Evolutionary conservation across 2,113 vertebrate genomes (phyloP).

Genomic region (Nesoenas mayeri): DNA sequence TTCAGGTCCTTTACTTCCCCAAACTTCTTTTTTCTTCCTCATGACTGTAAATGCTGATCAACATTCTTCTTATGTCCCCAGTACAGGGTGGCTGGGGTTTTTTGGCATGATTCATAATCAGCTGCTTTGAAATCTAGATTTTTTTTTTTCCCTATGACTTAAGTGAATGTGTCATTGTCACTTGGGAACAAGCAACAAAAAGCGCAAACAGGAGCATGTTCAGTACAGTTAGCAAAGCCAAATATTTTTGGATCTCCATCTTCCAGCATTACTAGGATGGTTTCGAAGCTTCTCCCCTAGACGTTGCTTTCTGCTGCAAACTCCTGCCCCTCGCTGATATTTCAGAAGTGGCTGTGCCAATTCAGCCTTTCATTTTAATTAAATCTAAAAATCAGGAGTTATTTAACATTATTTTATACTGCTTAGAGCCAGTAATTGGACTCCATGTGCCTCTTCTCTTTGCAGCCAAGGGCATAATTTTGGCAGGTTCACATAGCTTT

Average conservation of each 20-base stretch:
- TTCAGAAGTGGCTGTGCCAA: neutral
- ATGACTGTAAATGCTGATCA: neutral
- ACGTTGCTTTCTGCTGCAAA: neutral
- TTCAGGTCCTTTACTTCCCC: neutral
- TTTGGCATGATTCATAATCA: slow-evolving; percentile 56
- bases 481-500: slow-evolving; percentile 40
- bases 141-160: neutral
- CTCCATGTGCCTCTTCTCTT: slow-evolving; percentile 3
- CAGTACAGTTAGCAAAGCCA: slow-evolving; percentile 22
- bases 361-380: slow-evolving; percentile 50
- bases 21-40: neutral
- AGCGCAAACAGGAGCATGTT: slow-evolving; percentile 7
- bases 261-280: neutral
- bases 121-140: slow-evolving; percentile 40
- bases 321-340: neutral
- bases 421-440: slow-evolving; percentile 46
- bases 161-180: slow-evolving; percentile 63
- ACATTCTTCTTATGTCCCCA: neutral
- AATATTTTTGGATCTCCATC: slow-evolving; percentile 20
- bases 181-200: slow-evolving; percentile 60
- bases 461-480: slow-evolving; percentile 31
- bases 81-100: neutral
- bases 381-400: slow-evolving; percentile 39
- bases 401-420: slow-evolving; percentile 55
- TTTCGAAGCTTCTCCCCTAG: slow-evolving; percentile 2